Evolutionary conservation across 2,888 invertebrate genomes (phyloP).

Genomic region (Cephus spinipes): DNA sequence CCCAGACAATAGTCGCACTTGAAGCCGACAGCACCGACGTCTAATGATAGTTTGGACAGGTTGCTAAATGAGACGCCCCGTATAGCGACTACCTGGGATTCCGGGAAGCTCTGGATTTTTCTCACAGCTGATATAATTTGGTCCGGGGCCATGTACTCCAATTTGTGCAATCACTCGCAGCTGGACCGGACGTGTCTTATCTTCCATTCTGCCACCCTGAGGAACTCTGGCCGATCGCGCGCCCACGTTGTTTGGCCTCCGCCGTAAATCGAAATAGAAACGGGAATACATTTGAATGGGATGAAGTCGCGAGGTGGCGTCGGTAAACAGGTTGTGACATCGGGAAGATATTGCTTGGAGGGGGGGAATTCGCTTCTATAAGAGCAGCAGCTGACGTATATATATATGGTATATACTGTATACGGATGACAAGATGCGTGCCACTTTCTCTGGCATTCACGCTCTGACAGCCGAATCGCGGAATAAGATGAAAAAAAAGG

Average conservation of each 20-base stretch:
- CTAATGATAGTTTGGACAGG: slow-evolving; percentile 58
- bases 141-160: background rate
- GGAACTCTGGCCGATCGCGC: background rate
- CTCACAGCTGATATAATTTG: background rate
- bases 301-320: background rate
- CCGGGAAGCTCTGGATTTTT: background rate
- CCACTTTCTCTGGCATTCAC: background rate
- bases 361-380: background rate
- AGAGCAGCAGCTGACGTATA: background rate
- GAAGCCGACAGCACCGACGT: slow-evolving; percentile 40
- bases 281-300: background rate
- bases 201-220: background rate
- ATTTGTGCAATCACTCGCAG: background rate
- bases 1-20: slow-evolving; percentile 57
- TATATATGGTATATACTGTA: background rate
- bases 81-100: background rate
- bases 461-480: background rate
- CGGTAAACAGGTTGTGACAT: background rate
- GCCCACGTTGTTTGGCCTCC: background rate
- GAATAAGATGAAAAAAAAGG: background rate
- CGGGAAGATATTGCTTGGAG: background rate
- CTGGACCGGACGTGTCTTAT: background rate
- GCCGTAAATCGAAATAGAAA: background rate
- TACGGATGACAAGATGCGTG: background rate
- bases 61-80: slow-evolving; percentile 50